phyloP scores from a whole-genome alignment of 1,140 invertebrate species.

The Anagrus nilaparvatae region DNA sequence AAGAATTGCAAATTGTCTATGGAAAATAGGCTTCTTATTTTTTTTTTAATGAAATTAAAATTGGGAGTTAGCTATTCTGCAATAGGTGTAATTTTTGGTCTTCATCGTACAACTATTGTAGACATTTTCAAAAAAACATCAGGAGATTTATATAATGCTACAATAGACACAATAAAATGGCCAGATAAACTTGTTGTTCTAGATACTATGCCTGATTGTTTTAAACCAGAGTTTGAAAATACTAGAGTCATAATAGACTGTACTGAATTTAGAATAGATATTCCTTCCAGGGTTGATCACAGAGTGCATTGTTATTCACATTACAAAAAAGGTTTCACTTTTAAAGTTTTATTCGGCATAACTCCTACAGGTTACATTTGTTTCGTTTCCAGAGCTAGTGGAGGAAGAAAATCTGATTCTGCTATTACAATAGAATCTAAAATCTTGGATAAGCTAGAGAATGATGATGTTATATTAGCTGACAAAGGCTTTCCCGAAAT shows the following conservation, averaged over 20 bases:
- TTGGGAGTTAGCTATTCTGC: constrained; percentile 15
- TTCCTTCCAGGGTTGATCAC: constrained; percentile 21
- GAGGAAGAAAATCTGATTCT: constrained; percentile 18
- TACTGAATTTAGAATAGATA: constrained; percentile 33
- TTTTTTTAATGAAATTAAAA: constrained; percentile 27
- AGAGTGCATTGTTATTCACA: constrained; percentile 25
- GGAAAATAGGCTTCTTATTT: constrained; percentile 7
- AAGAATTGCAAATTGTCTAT: background rate
- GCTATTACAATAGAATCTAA: constrained; percentile 11
- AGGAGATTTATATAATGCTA: constrained; percentile 10
- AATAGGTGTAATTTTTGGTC: constrained; percentile 14
- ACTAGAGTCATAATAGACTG: constrained; percentile 35
- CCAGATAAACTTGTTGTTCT: constrained; percentile 14
- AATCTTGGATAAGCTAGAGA: constrained; percentile 30
- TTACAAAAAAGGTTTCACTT: constrained; percentile 34
- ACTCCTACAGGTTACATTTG: constrained; percentile 31
- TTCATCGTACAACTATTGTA: constrained; percentile 14
- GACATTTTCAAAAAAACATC: constrained; percentile 16
- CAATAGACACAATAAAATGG: constrained; percentile 21
- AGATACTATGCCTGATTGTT: constrained; percentile 20
- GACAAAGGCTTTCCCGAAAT: constrained; percentile 35
- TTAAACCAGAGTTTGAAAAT: constrained; percentile 26
- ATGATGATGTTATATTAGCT: constrained; percentile 31
- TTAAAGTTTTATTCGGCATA: constrained; percentile 29
- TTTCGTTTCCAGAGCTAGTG: constrained; percentile 32